These are phyloP conservation scores for Solenopsis fugax DNA, from an alignment of 1,140 invertebrate species.

Conservation along the genomic window DNA sequence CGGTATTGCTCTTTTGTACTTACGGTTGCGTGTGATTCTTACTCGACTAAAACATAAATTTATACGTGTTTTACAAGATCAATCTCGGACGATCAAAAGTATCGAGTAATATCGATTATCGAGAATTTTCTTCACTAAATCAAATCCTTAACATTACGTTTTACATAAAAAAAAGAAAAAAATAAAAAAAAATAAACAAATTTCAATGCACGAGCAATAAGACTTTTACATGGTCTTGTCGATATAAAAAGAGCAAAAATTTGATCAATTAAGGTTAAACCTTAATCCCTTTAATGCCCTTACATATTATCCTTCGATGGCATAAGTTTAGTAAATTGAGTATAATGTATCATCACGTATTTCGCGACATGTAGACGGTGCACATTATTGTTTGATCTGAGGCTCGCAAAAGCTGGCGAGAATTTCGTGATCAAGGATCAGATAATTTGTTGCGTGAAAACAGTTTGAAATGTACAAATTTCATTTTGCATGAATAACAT, in stretches of 20 bases:
- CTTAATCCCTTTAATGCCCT: constrained; percentile 26
- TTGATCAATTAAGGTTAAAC: constrained; percentile 17
- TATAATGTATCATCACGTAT: not conserved
- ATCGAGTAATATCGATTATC: not conserved
- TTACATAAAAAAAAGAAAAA: constrained; percentile 1
- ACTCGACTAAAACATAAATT: constrained; percentile 45
- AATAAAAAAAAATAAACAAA: no score
- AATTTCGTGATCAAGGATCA: not conserved
- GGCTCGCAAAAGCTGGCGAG: not conserved
- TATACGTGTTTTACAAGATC: not conserved
- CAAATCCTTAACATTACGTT: not conserved
- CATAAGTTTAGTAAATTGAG: not conserved
- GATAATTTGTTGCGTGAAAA: not conserved
- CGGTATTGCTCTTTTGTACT: constrained; percentile 54
- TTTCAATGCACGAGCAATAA: constrained; percentile 2
- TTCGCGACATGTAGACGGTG: not conserved
- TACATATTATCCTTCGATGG: constrained; percentile 19
- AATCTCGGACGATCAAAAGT: not conserved
- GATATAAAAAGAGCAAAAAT: not conserved
- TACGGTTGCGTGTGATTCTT: constrained; percentile 30
- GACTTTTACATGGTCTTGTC: not conserved
- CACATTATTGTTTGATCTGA: constrained; percentile 11
- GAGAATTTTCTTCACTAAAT: not conserved
- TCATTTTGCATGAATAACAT: not conserved
- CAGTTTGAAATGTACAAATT: not conserved